These are phyloP conservation scores for Halcyon malimbica DNA, from an alignment of 2,113 vertebrate genomes.

Conservation along the genomic window DNA sequence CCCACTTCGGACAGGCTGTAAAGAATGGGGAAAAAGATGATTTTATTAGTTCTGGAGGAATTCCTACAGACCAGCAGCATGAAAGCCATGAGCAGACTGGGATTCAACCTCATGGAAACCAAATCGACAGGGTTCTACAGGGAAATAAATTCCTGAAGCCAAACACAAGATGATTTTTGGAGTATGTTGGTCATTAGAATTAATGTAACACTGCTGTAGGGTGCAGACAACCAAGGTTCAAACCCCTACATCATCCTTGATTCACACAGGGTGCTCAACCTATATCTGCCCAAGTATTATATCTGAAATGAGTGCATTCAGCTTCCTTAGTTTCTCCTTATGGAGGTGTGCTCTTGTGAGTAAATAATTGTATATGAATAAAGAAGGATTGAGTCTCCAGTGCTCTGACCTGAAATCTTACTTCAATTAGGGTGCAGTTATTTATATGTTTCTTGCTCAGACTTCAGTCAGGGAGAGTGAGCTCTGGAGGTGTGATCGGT, in stretches of 20 bases:
- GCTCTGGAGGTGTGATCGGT: rapidly evolving
- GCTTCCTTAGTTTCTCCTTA: not conserved
- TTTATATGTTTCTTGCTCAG: not conserved
- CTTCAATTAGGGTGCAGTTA: not conserved
- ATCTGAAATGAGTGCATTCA: not conserved
- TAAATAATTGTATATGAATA: not conserved
- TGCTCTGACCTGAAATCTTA: not conserved
- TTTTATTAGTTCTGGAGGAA: not conserved
- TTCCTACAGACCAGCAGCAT: not conserved
- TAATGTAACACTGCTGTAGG: not conserved
- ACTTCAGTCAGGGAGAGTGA: not conserved
- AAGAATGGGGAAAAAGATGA: not conserved
- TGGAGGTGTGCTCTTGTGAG: not conserved
- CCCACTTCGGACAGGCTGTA: not conserved
- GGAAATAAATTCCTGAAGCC: not conserved
- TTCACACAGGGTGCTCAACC: not conserved
- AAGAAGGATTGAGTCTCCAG: not conserved
- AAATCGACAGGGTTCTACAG: not conserved
- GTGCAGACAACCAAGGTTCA: not conserved
- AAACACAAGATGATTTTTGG: not conserved
- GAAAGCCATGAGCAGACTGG: not conserved
- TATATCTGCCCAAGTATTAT: not conserved
- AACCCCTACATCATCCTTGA: not conserved
- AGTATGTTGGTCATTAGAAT: not conserved
- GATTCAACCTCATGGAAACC: not conserved